phyloP scores from a whole-genome alignment of 2,113 vertebrate species.

The Coturnix japonica region DNA sequence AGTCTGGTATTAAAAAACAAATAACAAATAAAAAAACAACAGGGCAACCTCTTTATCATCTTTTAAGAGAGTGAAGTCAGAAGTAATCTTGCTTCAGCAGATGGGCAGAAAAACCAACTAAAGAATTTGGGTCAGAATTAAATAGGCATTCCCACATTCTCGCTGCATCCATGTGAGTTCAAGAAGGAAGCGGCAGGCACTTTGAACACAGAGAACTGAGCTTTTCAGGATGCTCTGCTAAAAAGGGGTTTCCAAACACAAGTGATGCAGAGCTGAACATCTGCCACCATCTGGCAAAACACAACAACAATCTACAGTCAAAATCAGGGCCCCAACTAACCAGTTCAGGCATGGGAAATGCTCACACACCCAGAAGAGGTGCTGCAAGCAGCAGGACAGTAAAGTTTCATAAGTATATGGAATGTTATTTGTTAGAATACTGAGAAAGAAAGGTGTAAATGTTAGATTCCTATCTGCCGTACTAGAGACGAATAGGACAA shows the following conservation, averaged over 20 bases:
- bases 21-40: not conserved
- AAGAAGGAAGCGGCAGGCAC: not conserved
- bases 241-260: not conserved
- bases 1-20: not conserved
- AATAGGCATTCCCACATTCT: not conserved
- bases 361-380: not conserved
- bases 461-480: not conserved
- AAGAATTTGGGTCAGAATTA: not conserved
- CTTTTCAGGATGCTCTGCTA: conserved; percentile 29
- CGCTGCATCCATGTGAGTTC: not conserved
- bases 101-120: not conserved
- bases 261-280: not conserved
- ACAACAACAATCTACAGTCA: not conserved
- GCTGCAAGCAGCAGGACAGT: not conserved
- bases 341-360: not conserved
- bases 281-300: not conserved
- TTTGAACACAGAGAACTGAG: not conserved
- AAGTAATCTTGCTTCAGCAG: not conserved
- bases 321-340: not conserved
- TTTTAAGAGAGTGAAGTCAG: not conserved
- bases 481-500: not conserved
- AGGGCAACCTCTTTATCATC: not conserved
- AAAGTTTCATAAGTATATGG: not conserved
- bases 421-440: not conserved
- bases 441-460: not conserved